phyloP scores from a whole-genome alignment of 2,888 invertebrate genomes.

The Dascillus cervinus region DNA sequence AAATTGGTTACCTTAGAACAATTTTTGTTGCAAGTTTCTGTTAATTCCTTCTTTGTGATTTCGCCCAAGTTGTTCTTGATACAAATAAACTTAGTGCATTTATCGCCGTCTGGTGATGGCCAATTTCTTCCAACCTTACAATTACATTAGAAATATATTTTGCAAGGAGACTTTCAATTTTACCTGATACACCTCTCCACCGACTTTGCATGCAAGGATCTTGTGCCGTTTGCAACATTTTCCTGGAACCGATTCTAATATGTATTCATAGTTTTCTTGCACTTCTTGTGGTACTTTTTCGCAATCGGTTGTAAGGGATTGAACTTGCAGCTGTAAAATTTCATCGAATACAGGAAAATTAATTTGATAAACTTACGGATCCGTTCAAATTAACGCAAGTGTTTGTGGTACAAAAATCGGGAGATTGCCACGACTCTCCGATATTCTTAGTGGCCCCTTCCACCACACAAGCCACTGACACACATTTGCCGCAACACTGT shows the following conservation, averaged over 20 bases:
- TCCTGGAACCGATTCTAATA: constrained; percentile 41
- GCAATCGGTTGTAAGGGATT: constrained; percentile 48
- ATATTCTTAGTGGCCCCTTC: constrained; percentile 43
- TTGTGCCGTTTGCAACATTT: constrained; percentile 52
- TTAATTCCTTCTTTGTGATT: constrained; percentile 47
- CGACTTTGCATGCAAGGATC: constrained; percentile 49
- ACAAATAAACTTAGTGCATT: constrained; percentile 51
- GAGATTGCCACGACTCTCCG: constrained; percentile 53
- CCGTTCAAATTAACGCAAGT: constrained; percentile 50
- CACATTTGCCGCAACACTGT: constrained; percentile 59
- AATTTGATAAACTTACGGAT: too few relatives aligned
- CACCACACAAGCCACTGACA: constrained; percentile 49
- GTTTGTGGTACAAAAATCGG: constrained; percentile 55
- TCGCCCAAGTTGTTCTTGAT: constrained; percentile 41
- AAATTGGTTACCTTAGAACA: constrained; percentile 31
- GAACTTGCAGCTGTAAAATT: constrained; percentile 47
- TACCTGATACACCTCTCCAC: constrained; percentile 45
- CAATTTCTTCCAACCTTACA: constrained; percentile 48
- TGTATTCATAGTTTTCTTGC: constrained; percentile 45
- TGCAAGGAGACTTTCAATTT: constrained; percentile 10
- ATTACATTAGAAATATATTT: constrained; percentile 2
- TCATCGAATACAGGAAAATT: too few relatives aligned
- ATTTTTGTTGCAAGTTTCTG: constrained; percentile 48
- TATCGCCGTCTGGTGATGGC: constrained; percentile 48
- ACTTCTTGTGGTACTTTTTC: constrained; percentile 42